phyloP scores from a whole-genome alignment of 2,113 vertebrate species.

The Drymodes brunneopygia region DNA sequence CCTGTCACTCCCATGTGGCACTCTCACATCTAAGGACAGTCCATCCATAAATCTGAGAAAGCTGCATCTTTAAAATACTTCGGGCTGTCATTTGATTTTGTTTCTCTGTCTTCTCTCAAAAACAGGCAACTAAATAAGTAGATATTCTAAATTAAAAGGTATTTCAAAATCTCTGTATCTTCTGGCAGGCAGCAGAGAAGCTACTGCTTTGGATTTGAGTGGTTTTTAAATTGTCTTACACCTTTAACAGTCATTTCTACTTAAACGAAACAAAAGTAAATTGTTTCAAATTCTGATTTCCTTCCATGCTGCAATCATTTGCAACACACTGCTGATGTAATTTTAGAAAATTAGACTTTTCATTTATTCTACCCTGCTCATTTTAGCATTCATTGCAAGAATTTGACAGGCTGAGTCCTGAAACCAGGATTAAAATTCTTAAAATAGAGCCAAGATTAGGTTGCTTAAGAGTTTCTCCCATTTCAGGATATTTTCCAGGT shows the following conservation, averaged over 20 bases:
- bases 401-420: background rate
- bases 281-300: background rate
- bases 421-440: background rate
- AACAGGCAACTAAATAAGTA: background rate
- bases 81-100: background rate
- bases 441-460: background rate
- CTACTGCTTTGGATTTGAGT: background rate
- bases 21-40: background rate
- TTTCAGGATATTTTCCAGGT: background rate
- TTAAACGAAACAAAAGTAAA: background rate
- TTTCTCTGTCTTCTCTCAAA: background rate
- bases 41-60: background rate
- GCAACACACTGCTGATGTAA: background rate
- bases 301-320: background rate
- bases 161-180: background rate
- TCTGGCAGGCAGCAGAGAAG: background rate
- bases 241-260: background rate
- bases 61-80: background rate
- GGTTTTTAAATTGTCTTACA: background rate
- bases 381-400: background rate
- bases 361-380: background rate
- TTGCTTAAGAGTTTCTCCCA: background rate
- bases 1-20: background rate
- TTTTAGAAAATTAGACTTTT: background rate
- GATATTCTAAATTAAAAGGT: background rate